Evolutionary conservation across 1,140 invertebrate genomes (phyloP).

Genomic region (Galleria mellonella): DNA sequence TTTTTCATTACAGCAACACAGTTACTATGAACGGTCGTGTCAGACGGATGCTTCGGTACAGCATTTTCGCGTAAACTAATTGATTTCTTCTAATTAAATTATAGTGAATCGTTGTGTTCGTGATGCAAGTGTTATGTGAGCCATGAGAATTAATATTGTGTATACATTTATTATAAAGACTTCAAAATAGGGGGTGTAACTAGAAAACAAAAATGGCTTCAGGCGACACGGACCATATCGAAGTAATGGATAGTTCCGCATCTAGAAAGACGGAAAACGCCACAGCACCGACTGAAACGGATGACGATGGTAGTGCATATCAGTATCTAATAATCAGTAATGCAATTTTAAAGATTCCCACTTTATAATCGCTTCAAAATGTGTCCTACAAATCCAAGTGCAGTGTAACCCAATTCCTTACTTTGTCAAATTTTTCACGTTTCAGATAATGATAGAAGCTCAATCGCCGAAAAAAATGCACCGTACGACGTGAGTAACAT

Average conservation of each 20-base stretch:
- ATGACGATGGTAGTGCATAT: conserved; percentile 58
- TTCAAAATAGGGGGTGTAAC: conserved; percentile 65
- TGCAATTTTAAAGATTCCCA: too few relatives aligned
- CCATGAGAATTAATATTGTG: conserved; percentile 62
- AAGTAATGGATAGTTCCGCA: conserved; percentile 62
- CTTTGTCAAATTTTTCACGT: conserved; percentile 31
- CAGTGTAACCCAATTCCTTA: conserved; percentile 32
- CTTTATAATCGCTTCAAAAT: too few relatives aligned
- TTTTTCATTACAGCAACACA: conserved; percentile 34
- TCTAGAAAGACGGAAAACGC: conserved; percentile 49
- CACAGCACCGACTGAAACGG: conserved; percentile 42
- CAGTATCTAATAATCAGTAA: conserved; percentile 26
- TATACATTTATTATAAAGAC: conserved; percentile 42
- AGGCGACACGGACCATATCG: conserved; percentile 75
- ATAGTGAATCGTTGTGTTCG: conserved; percentile 62
- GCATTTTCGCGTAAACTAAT: conserved; percentile 65
- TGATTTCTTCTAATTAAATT: conserved; percentile 73
- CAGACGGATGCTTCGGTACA: conserved; percentile 59
- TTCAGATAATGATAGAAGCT: conserved; percentile 62
- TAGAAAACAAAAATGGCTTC: conserved; percentile 78
- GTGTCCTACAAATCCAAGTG: neutral
- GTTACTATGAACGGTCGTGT: conserved; percentile 63
- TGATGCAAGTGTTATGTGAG: conserved; percentile 59
- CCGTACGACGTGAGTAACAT: conserved; percentile 63
- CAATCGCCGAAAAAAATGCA: conserved; percentile 64